phyloP scores from a whole-genome alignment of 2,888 invertebrate species.

The Andricus curvator region DNA sequence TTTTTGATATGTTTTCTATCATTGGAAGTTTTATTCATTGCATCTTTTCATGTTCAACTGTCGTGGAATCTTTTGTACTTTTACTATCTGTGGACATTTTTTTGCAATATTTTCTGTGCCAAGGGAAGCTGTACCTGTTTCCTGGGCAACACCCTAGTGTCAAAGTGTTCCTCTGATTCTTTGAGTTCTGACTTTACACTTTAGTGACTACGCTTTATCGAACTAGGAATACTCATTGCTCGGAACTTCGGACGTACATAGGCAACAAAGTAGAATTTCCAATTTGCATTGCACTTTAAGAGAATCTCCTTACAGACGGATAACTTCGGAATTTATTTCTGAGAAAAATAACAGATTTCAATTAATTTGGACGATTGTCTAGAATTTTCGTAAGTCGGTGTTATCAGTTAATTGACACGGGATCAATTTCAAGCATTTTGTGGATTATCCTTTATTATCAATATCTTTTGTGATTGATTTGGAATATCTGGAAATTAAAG shows the following conservation, averaged over 20 bases:
- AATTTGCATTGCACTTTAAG: constrained; percentile 15
- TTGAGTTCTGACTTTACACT: constrained; percentile 2
- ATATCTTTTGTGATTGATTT: no score
- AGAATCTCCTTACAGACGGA: neutral
- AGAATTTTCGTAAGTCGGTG: no score
- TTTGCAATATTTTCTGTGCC: constrained; percentile 38
- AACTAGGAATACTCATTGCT: neutral
- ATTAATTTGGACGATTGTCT: no score
- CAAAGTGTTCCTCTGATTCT: neutral
- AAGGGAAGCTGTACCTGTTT: constrained; percentile 63
- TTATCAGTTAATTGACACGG: no score
- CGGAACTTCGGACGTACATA: neutral
- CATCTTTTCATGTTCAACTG: constrained; percentile 18
- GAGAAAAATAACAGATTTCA: no score
- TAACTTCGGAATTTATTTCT: neutral
- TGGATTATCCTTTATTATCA: no score
- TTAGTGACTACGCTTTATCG: neutral
- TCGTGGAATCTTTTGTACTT: constrained; percentile 5
- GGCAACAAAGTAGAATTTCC: constrained; percentile 5
- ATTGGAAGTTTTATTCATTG: neutral
- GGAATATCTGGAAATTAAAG: no score
- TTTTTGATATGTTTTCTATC: neutral
- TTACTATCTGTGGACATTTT: neutral
- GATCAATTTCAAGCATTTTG: no score
- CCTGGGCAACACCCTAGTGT: constrained; percentile 67